Base-by-base conservation (phyloP, 1,140 invertebrate genomes). In the Watersipora subatra region DNA sequence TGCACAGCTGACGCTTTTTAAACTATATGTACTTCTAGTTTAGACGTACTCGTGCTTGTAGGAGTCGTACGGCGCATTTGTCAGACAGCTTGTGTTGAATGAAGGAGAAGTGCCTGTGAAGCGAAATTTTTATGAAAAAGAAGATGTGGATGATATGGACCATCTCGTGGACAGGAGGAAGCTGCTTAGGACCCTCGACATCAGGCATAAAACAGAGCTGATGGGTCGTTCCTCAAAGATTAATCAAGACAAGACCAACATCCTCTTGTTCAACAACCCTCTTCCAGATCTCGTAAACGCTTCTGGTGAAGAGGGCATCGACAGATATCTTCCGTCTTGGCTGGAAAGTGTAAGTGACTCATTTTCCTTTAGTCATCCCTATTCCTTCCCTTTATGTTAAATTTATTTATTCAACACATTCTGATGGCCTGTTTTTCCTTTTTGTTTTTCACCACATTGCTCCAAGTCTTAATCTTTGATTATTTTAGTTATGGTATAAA, bases 251-350 rank as follows among this genome's bases (percentile, higher is more conserved):
- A 24, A 28, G 22, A 59, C 27, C 17, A 17, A 59, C 22, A 59
- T 59, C 17, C 27, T 59, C 7, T 17, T 28, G 17, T 59, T 12
- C 22, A 59, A 59, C 22, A 59, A 28, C 58, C 27, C 58, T 28
- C 7, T 59, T 12, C 58, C 58, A 28, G 58, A 59, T 28, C 22
- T 59, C 7, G 58, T 59, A 22, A 59, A 59, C 22, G 22, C 58
- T 12, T 59, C 58, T 24, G 58, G 58, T 7, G 58, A 59, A 22
- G 58, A 59, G 27, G 58, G 58, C 7, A 59, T 59, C 7, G 58
- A 59, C 58, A 24, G 58, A 24, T 59, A 59, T 59, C 27, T 59
- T 12, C 22, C 58, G 7, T 7, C 7, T 46, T 12, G 34, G 34
- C 34, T 46, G n/a, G 34, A 46, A 46, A n/a, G n/a, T 46, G 34